phyloP scores from a whole-genome alignment of 2,888 invertebrate genomes.

The Ischnura elegans region DNA sequence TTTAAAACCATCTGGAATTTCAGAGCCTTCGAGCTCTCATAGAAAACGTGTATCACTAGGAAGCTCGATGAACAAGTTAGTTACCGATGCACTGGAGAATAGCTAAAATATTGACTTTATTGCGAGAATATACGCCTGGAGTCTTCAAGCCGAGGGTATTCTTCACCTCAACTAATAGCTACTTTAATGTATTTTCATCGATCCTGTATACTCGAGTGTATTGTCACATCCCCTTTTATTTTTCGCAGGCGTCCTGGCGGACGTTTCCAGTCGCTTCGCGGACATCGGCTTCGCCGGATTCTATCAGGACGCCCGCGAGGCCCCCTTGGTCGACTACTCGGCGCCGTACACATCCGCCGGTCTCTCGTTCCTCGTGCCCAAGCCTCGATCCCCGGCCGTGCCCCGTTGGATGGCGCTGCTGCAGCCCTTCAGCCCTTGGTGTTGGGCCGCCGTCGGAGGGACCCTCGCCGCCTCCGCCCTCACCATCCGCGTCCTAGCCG shows the following conservation, averaged over 20 bases:
- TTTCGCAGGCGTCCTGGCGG: constrained; percentile 34
- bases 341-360: constrained; percentile 39
- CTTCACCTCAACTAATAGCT: too few species aligned
- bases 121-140: too few species aligned
- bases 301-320: constrained; percentile 52
- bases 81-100: too few species aligned
- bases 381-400: constrained; percentile 5
- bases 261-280: constrained; percentile 20
- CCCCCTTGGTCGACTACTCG: constrained; percentile 29
- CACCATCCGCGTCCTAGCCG: background rate
- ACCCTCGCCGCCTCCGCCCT: constrained; percentile 40
- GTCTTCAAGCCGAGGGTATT: too few species aligned
- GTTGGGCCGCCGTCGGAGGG: constrained; percentile 35
- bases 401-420: constrained; percentile 44
- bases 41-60: too few species aligned
- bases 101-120: too few species aligned
- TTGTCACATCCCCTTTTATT: background rate
- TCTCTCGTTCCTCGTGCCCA: constrained; percentile 44
- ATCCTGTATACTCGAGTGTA: background rate
- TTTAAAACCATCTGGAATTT: too few species aligned
- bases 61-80: too few species aligned
- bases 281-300: constrained; percentile 54
- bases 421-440: constrained; percentile 29
- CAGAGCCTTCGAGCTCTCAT: too few species aligned
- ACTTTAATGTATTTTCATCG: too few species aligned